Conservation (phyloP, 2,888 invertebrate genomes). For the Orthosia incerta region DNA sequence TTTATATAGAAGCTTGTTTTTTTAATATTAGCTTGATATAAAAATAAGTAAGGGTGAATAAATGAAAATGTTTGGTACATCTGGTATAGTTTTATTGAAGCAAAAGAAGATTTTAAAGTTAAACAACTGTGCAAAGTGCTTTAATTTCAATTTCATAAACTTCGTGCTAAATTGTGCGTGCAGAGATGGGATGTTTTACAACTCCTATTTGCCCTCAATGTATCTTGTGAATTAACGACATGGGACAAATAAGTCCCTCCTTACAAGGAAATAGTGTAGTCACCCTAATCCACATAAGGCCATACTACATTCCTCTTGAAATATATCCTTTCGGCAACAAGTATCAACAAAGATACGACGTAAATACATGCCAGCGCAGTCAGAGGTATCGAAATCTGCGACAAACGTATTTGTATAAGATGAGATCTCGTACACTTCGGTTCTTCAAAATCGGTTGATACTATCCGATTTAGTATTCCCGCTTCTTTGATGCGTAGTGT, state of each 20-base stretch:
- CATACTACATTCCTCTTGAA: conserved; percentile 67
- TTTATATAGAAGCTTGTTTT: no score
- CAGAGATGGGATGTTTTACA: no score
- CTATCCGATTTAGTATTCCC: conserved; percentile 69
- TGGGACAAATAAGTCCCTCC: not conserved
- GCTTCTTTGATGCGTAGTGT: conserved; percentile 73
- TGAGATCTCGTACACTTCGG: conserved; percentile 60
- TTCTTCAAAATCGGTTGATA: conserved; percentile 43
- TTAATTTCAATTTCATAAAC: not conserved
- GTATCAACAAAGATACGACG: conserved; percentile 63
- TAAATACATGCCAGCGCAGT: conserved; percentile 62
- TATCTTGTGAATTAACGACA: not conserved
- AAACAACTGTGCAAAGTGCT: not conserved
- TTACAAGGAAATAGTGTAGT: not conserved
- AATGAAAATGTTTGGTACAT: no score
- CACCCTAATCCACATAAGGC: conserved; percentile 75
- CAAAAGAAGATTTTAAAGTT: not conserved
- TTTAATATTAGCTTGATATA: no score
- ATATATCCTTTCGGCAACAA: conserved; percentile 71
- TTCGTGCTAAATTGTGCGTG: not conserved
- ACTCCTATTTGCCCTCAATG: not conserved
- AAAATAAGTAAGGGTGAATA: no score
- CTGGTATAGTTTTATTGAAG: not conserved
- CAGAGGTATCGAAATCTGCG: conserved; percentile 71
- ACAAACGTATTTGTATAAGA: conserved; percentile 62